Evolutionary conservation across 1,140 invertebrate genomes (phyloP).

Genomic region (Druon quercuslanigerum): DNA sequence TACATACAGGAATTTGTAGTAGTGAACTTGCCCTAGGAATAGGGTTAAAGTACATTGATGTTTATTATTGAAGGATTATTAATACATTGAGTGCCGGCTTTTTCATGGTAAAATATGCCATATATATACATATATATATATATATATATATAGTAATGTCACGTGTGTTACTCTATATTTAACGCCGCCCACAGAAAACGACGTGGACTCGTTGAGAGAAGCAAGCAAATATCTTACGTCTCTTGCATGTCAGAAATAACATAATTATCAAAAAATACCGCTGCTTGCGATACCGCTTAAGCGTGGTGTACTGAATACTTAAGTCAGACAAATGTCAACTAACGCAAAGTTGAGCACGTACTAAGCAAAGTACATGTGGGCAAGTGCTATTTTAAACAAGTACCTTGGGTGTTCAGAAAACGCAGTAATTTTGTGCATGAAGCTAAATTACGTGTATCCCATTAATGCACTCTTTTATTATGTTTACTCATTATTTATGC

Average conservation of each 20-base stretch:
- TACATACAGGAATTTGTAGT: not conserved
- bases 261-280: constrained; percentile 5
- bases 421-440: constrained; percentile 3
- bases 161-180: constrained; percentile 15
- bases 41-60: not conserved
- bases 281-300: no score
- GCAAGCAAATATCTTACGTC: constrained; percentile 25
- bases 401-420: not conserved
- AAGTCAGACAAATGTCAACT: constrained; percentile 1
- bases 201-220: constrained; percentile 13
- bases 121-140: no score
- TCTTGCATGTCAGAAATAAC: constrained; percentile 11
- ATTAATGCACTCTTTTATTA: not conserved
- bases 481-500: not conserved
- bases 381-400: not conserved
- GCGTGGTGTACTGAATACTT: not conserved
- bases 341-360: not conserved
- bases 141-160: constrained; percentile 21
- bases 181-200: constrained; percentile 13
- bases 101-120: constrained; percentile 13
- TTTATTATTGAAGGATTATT: constrained; percentile 26
- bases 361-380: not conserved
- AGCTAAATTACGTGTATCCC: not conserved
- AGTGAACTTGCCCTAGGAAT: constrained; percentile 27
- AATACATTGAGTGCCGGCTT: constrained; percentile 10